A percentile compares a stretch with the other conserved stretches of the same genome.
Conservation (phyloP, 2,113 vertebrate species). For the Porphyrio hochstetteri region DNA sequence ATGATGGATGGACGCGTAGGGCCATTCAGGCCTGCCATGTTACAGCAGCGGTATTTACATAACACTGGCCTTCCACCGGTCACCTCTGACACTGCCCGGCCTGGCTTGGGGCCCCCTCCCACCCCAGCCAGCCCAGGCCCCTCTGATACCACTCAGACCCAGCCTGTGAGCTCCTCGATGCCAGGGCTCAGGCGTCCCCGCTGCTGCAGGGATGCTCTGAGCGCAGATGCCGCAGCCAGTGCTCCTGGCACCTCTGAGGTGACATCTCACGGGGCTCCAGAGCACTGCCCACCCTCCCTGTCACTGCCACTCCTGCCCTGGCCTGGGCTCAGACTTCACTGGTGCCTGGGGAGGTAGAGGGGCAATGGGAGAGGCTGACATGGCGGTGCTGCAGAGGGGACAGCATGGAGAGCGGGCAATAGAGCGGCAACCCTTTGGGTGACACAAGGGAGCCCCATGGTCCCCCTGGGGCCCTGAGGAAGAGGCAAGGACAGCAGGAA, state of each 20-base stretch:
- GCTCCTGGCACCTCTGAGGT: not conserved
- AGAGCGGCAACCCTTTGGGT: not conserved
- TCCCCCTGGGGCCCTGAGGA: not conserved
- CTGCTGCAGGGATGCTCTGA: not conserved
- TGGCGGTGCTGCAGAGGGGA: not conserved
- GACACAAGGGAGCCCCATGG: not conserved
- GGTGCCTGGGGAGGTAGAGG: not conserved
- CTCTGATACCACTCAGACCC: fast-evolving
- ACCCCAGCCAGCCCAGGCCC: not conserved
- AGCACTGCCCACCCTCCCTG: not conserved
- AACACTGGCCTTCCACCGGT: conserved; percentile 88
- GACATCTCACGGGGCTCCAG: not conserved
- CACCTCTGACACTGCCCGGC: conserved; percentile 78
- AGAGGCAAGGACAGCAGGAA: not conserved
- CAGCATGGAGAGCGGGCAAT: fast-evolving
- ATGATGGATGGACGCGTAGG: conserved; percentile 95
- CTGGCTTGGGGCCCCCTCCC: conserved; percentile 66
- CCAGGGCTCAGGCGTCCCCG: not conserved
- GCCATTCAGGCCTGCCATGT: conserved; percentile 88
- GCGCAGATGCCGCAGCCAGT: fast-evolving
- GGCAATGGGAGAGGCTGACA: not conserved
- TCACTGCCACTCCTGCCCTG: not conserved
- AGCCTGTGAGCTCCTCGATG: not conserved
- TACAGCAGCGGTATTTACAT: conserved; percentile 98
- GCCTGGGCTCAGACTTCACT: not conserved